Percentiles rank a stretch among this genome's conserved stretches.
Conservation (phyloP, 2,888 invertebrate species). For the Nysson spinosus region DNA sequence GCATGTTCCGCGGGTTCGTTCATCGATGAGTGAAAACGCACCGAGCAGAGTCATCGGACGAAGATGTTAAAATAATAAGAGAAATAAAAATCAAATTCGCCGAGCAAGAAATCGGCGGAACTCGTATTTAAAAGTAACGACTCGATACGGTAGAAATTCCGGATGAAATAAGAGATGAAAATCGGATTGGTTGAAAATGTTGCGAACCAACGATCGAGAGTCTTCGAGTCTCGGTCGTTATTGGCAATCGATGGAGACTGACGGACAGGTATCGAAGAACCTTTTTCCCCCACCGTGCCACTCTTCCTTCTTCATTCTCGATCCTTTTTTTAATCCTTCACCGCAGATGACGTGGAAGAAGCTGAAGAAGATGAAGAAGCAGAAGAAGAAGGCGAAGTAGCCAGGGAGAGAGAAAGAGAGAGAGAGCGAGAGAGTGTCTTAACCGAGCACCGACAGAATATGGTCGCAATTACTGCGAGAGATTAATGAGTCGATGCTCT, state of each 20-base stretch:
- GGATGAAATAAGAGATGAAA: constrained; percentile 19
- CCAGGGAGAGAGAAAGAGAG: constrained; percentile 39
- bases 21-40: no score
- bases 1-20: no score
- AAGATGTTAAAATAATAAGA: no score
- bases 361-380: constrained; percentile 50
- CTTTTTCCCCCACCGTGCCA: constrained; percentile 51
- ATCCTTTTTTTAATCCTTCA: constrained; percentile 26
- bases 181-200: constrained; percentile 48
- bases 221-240: constrained; percentile 44
- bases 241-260: constrained; percentile 59
- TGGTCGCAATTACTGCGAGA: constrained; percentile 72
- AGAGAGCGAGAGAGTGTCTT: constrained; percentile 59
- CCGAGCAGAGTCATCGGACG: no score
- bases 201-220: constrained; percentile 35
- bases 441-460: constrained; percentile 68
- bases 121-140: no score
- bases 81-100: no score
- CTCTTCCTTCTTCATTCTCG: constrained; percentile 9
- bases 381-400: constrained; percentile 24
- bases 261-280: constrained; percentile 60
- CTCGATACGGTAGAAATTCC: constrained; percentile 3
- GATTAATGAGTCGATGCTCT: constrained; percentile 75
- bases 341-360: constrained; percentile 53
- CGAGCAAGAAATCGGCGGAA: no score